phyloP scores from a whole-genome alignment of 2,888 invertebrate genomes.

The Cheilosia impressa region DNA sequence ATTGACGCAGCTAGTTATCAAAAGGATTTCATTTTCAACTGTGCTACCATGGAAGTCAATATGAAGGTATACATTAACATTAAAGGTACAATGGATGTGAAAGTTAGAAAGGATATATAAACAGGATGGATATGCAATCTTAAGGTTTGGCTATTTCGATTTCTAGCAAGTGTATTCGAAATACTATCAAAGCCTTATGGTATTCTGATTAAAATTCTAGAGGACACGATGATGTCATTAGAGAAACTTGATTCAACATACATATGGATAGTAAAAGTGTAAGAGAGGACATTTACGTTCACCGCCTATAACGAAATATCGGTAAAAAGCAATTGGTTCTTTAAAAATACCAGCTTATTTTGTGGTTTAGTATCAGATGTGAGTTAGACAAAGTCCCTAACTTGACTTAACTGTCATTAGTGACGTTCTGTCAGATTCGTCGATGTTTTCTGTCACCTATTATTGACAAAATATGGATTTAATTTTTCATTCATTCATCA shows the following conservation, averaged over 20 bases:
- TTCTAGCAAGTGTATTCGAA: neutral
- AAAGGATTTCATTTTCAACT: neutral
- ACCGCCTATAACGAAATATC: too few species aligned
- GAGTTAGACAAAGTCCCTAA: too few species aligned
- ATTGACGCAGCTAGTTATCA: conserved; percentile 8
- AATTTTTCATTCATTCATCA: too few species aligned
- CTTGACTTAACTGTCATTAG: too few species aligned
- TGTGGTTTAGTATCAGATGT: too few species aligned
- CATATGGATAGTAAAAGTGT: neutral
- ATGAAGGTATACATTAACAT: too few species aligned
- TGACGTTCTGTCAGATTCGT: too few species aligned
- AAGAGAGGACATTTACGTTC: neutral
- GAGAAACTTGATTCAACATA: neutral
- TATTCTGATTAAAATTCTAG: neutral
- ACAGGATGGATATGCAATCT: neutral
- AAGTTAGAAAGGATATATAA: neutral
- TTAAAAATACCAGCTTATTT: too few species aligned
- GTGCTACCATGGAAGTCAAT: neutral
- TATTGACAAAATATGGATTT: too few species aligned
- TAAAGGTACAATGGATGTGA: neutral
- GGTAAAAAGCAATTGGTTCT: neutral
- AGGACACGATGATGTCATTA: neutral
- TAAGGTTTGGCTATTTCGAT: neutral
- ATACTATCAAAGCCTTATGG: neutral
- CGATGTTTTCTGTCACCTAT: too few species aligned